These are phyloP conservation scores for Drosophila mayri DNA, from an alignment of 1,140 invertebrate genomes.

Conservation along the genomic window DNA sequence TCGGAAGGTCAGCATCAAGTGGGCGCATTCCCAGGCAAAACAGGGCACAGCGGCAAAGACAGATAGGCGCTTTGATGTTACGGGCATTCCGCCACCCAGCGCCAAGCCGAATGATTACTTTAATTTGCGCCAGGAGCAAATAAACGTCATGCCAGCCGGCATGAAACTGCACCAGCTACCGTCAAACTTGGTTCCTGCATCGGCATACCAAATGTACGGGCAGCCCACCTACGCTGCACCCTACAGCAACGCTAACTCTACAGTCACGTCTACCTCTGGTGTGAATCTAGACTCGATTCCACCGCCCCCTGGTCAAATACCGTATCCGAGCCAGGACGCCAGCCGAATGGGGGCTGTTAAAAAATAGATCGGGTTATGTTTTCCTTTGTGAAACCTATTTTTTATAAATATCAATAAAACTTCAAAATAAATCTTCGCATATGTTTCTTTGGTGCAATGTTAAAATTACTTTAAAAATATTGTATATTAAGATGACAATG, in stretches of 20 bases:
- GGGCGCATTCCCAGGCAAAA: slow-evolving; percentile 96
- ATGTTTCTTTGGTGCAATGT: background rate
- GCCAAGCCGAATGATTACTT: slow-evolving; percentile 90
- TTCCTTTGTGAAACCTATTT: background rate
- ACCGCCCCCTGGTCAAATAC: slow-evolving; percentile 87
- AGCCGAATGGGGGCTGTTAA: slow-evolving; percentile 91
- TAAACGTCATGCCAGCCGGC: slow-evolving; percentile 86
- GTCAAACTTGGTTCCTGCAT: slow-evolving; percentile 86
- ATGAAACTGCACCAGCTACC: slow-evolving; percentile 85
- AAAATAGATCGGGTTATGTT: slow-evolving; percentile 41
- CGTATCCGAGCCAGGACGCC: slow-evolving; percentile 98
- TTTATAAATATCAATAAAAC: slow-evolving; percentile 11
- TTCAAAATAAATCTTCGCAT: slow-evolving; percentile 2
- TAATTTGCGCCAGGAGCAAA: slow-evolving; percentile 88
- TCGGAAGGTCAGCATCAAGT: slow-evolving; percentile 96
- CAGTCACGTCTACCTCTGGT: slow-evolving; percentile 48
- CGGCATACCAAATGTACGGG: slow-evolving; percentile 87
- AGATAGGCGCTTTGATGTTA: slow-evolving; percentile 88
- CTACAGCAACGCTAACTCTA: slow-evolving; percentile 54
- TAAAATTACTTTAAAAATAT: background rate
- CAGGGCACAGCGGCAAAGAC: slow-evolving; percentile 85
- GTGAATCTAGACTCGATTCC: slow-evolving; percentile 85
- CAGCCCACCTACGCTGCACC: slow-evolving; percentile 86
- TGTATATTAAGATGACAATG: background rate
- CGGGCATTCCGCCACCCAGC: slow-evolving; percentile 91